Percentiles rank a stretch among this genome's conserved stretches.
Conservation (phyloP, 2,888 invertebrate genomes). For the Nomada lathburiana region DNA sequence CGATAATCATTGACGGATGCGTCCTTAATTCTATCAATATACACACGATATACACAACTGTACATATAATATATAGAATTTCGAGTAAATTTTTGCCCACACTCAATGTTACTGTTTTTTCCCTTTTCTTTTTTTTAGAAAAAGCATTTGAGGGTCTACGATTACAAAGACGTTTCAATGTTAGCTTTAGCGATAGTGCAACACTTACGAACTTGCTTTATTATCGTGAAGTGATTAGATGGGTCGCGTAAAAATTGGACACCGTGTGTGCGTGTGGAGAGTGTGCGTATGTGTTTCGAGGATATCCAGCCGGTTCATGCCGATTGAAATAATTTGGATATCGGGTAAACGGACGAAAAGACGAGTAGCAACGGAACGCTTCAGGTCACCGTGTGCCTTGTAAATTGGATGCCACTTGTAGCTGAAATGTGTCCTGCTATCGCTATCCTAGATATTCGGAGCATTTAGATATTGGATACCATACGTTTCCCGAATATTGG, state of each 20-base stretch:
- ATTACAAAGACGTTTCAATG: too few relatives aligned
- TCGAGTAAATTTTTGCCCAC: too few relatives aligned
- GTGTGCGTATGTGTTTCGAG: not conserved
- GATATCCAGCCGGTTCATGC: not conserved
- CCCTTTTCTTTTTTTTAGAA: too few relatives aligned
- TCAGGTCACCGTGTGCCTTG: constrained; percentile 7
- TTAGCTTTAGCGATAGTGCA: too few relatives aligned
- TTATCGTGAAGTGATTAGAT: too few relatives aligned
- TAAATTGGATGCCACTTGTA: constrained; percentile 22
- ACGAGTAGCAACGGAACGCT: not conserved
- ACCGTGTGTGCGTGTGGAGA: not conserved
- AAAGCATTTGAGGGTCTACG: too few relatives aligned
- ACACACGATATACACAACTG: too few relatives aligned
- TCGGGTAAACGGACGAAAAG: not conserved
- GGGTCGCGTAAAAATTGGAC: not conserved
- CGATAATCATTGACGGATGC: too few relatives aligned
- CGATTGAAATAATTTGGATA: constrained; percentile 13
- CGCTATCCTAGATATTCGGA: constrained; percentile 12
- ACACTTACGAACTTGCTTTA: too few relatives aligned
- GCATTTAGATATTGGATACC: constrained; percentile 13
- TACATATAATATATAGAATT: too few relatives aligned
- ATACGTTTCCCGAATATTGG: not conserved
- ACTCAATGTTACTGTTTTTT: too few relatives aligned
- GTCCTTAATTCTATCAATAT: too few relatives aligned
- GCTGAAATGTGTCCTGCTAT: constrained; percentile 10